Conservation (phyloP, 2,888 invertebrate species). For the Stenodera caucasica region DNA sequence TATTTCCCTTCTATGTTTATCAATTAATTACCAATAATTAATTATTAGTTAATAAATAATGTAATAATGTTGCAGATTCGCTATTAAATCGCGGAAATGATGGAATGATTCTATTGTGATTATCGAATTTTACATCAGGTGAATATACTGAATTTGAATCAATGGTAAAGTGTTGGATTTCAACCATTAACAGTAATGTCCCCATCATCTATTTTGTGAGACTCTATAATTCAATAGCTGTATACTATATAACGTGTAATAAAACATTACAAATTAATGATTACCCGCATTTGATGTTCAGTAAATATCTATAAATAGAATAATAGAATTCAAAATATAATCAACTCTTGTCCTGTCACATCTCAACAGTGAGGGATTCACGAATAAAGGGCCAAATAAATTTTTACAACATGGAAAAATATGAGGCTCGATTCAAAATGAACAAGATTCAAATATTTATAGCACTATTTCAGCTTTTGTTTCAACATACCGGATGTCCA, state of each 20-base stretch:
- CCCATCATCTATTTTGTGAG: not conserved
- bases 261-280: not conserved
- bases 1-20: no score
- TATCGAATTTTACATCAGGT: not conserved
- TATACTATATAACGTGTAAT: no score
- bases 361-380: no score
- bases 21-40: not conserved
- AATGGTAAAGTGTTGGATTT: not conserved
- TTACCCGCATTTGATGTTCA: not conserved
- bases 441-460: no score
- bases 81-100: not conserved
- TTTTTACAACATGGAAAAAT: no score
- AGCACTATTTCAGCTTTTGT: no score
- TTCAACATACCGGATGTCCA: no score
- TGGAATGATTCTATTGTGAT: not conserved
- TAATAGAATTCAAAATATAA: no score
- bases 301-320: not conserved
- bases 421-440: no score
- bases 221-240: not conserved
- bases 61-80: not conserved
- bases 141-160: not conserved
- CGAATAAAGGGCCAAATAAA: no score
- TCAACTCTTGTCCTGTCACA: no score
- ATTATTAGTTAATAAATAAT: not conserved
- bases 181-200: not conserved